Evolutionary conservation across 2,888 invertebrate species (phyloP), one percentile per base, ranked within the genome.

Genomic region (Agrotis ipsilon): DNA sequence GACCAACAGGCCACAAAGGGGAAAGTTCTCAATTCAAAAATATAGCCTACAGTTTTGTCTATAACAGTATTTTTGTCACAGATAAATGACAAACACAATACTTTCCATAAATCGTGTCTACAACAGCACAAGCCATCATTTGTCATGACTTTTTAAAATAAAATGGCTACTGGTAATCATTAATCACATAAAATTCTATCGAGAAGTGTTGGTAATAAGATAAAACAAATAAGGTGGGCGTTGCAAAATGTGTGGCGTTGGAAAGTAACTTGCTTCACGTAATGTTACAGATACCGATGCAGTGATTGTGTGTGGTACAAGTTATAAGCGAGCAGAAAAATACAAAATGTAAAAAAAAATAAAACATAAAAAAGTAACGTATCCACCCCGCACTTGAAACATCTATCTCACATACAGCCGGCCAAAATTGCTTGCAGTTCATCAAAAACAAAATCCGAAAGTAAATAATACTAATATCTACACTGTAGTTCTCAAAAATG

Each of bases 231-330:
- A 79, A 64, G 68, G 69, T 58, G 52, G 32, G 72, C 68, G 81
- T 90, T 90, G 89, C 91, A 87, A 91, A 89, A 91, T 86, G 84
- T 87, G 88, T 91, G 86, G 84, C 87, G 89, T 87, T 89, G 90
- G 80, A 92, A 92, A 91, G 88, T 85, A 75, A 83, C 88, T 68
- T 88, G 86, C 88, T 85, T 86, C 89, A 90, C 88, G 85, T 86
- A 87, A 82, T 79, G 86, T 83, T 88, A 86, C 87, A 88, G 87
- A 86, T 86, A 86, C 76, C 74, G 72, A 74, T 86, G 86, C 75
- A 81, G 86, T 82, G 77, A 75, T 80, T 68, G 43, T 68, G 32
- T 68, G 60, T 67, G 80, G 81, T 59, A 6, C 74, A 88, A 86
- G 77, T 45, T 3, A 72, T 16, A 2, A 45, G 52, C 6, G 7